Evolutionary conservation across 2,888 invertebrate species (phyloP), one percentile per base, ranked within the genome.

Genomic region (Lasioglossum oenotherae): DNA sequence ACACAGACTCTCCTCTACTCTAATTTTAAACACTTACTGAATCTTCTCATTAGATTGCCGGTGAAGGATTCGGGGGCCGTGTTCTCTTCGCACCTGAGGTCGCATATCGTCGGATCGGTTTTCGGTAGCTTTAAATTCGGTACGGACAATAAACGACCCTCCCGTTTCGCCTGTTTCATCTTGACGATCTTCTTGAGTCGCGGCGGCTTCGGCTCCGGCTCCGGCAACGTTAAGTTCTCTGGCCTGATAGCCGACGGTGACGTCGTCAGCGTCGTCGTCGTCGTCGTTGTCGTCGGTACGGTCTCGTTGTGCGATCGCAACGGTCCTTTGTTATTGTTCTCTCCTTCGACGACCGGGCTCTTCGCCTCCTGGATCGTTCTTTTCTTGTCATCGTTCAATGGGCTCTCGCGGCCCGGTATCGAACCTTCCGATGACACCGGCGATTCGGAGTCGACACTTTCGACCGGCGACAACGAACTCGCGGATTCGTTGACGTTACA

Each of bases 21-120:
- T 92, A 91, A 86, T 89, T 87, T 57, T 86, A 88, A 92, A 96
- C 97, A 98, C 98, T 98, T 98, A 98, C 98, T 98, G 97, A 98
- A 98, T 96, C 98, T 97, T 95, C 98, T 96, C 96, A 97, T 97
- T 92, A 98, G 96, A 96, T 96, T 97, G 94, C 97, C 97, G 92
- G 97, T 97, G 96, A 97, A 97, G 87, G 97, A 96, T 82, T 94
- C 94, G 91, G 91, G 78, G 73, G 81, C 83, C 44, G 85, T 89
- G 75, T 95, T 95, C 90, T 96, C 96, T 93, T 95, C 96, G 92
- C 96, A 96, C 94, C 97, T 96, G 92, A 96, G 95, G 94, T 96
- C 97, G 93, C 95, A 95, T 92, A 96, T 93, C 92, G 86, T 94
- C 95, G 89, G 93, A 76, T 91, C 92, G 91, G 95, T 95, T 89